phyloP scores from a whole-genome alignment of 2,888 invertebrate species.

The Pollenia griseotomentosa region DNA sequence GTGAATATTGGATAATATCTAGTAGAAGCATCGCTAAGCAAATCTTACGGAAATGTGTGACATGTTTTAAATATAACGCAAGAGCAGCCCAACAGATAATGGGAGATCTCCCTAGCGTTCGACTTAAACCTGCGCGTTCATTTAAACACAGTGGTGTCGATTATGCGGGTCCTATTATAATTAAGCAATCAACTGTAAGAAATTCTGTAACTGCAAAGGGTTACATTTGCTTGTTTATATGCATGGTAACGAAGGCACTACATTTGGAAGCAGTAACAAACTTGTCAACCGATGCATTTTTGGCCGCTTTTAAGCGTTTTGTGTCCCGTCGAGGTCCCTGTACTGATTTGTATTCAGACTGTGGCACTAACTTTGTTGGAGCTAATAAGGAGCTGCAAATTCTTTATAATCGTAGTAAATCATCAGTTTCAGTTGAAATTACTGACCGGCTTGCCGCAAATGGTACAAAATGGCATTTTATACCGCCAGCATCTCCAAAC shows the following conservation, averaged over 20 bases:
- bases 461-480: slow-evolving; percentile 49
- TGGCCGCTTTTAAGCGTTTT: slow-evolving; percentile 31
- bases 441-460: not conserved
- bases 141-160: slow-evolving; percentile 51
- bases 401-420: slow-evolving; percentile 3
- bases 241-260: slow-evolving; percentile 36
- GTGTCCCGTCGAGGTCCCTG: slow-evolving; percentile 27
- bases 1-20: slow-evolving; percentile 53
- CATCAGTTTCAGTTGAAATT: slow-evolving; percentile 5
- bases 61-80: slow-evolving; percentile 49
- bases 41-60: slow-evolving; percentile 29
- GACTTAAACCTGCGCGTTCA: not conserved
- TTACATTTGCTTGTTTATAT: slow-evolving; percentile 47
- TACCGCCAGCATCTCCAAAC: slow-evolving; percentile 30
- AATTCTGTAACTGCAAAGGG: slow-evolving; percentile 40
- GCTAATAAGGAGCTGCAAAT: slow-evolving; percentile 50
- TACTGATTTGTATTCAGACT: slow-evolving; percentile 57
- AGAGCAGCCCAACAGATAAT: slow-evolving; percentile 55
- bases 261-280: slow-evolving; percentile 45
- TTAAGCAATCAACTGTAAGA: slow-evolving; percentile 38
- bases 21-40: slow-evolving; percentile 42
- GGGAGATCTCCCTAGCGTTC: slow-evolving; percentile 49
- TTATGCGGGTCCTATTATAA: slow-evolving; percentile 63
- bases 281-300: slow-evolving; percentile 31
- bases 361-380: slow-evolving; percentile 63